Conservation (phyloP, 2,888 invertebrate genomes). For the Meloe dianella region DNA sequence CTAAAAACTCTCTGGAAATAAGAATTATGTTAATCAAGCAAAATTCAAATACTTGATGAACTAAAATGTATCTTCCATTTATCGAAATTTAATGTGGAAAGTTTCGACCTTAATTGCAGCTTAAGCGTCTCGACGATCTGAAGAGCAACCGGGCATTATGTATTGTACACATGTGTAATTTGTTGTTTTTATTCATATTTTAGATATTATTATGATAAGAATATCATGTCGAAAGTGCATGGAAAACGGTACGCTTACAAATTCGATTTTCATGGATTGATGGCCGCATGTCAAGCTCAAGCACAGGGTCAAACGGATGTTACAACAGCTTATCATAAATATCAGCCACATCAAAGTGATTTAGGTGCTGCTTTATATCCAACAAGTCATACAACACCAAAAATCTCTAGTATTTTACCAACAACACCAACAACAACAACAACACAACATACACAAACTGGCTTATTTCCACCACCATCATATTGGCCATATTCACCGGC, state of each 20-base stretch:
- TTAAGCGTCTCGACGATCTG: too few species aligned
- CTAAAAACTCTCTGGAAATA: too few species aligned
- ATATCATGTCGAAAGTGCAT: conserved; percentile 99
- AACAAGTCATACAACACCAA: conserved; percentile 49
- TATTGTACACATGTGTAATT: too few species aligned
- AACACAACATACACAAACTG: conserved; percentile 52
- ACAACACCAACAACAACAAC: conserved; percentile 46
- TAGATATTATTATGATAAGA: conserved; percentile 99
- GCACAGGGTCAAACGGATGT: conserved; percentile 66
- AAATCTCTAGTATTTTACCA: conserved; percentile 61
- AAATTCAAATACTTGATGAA: too few species aligned
- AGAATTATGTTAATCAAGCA: too few species aligned
- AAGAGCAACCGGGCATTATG: too few species aligned
- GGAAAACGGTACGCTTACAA: conserved; percentile 98
- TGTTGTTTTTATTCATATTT: too few species aligned
- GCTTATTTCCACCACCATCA: conserved; percentile 63
- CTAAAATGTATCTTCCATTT: too few species aligned
- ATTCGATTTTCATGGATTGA: conserved; percentile 98
- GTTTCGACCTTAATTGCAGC: too few species aligned
- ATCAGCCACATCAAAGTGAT: conserved; percentile 60
- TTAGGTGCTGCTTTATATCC: conserved; percentile 58
- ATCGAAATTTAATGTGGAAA: too few species aligned
- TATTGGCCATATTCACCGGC: conserved; percentile 62
- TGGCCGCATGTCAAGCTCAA: conserved; percentile 86
- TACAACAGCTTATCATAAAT: conserved; percentile 59